Evolutionary conservation across 1,140 invertebrate species (phyloP), one percentile per base, ranked within the genome.

Genomic region (Drosophila funebris): DNA sequence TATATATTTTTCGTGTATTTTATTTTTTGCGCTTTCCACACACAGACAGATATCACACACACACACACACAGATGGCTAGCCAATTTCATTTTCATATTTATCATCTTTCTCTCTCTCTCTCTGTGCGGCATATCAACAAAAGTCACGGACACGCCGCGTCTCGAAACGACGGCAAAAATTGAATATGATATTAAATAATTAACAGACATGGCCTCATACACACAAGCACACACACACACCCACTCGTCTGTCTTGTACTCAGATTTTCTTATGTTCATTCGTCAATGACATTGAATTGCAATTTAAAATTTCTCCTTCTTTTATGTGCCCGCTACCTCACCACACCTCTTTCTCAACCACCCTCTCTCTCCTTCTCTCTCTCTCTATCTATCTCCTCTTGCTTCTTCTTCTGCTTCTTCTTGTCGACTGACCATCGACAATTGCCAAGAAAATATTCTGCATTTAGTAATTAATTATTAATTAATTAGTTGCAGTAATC

Each of bases 141-240:
- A 85, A 87, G 82, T 87, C 82, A 87, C 83, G 82, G 82, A 87
- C 82, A 87, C 82, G 81, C 76, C 77, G 69, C 61, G 73, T 56
- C 73, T 50, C 67, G 37, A 56, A 54, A 36, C 48, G 33, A 52
- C 50, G 77, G 69, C 77, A 63, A 82, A 82, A 87, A 87, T 87
- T 87, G 82, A 76, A 87, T 88, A 87, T 88, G 83, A 87, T 87
- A 87, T 87, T 87, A 88, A 87, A 87, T 87, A 87, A 87, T 87
- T 87, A 88, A 78, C 78, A 87, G 67, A 71, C 74, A 76, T 72
- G 75, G 48, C 57, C 71, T 20, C 67, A 56, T 37, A 44, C 50
- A 61, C 36, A 37, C 22, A 18, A 33, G 13, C 18, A 24, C 27
- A 29, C 18, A 20, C n/a, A n/a, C 24, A 33, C 13, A 36, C 37